Evolutionary conservation across 2,797 vertebrate species (phyloP).

Genomic region (Enteromius viviparus): DNA sequence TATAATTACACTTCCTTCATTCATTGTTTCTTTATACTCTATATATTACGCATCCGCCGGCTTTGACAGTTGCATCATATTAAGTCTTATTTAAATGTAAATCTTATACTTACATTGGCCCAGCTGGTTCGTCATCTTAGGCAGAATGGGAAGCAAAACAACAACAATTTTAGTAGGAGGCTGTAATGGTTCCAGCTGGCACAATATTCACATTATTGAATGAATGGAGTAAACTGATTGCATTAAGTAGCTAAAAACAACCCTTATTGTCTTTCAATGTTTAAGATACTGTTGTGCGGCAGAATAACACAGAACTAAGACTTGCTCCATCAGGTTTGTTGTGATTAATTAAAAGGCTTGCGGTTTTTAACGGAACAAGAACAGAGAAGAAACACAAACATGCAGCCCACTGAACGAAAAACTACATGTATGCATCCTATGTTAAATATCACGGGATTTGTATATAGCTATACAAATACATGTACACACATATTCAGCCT

Average conservation of each 20-base stretch:
- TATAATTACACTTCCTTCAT: neutral
- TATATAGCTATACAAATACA: neutral
- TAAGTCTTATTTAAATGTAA: slow-evolving; percentile 29
- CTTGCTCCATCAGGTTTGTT: neutral
- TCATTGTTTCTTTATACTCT: neutral
- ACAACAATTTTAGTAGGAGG: slow-evolving; percentile 56
- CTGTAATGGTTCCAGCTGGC: slow-evolving; percentile 32
- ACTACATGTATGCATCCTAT: neutral
- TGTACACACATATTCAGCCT: neutral
- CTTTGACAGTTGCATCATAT: slow-evolving; percentile 16
- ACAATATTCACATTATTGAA: slow-evolving; percentile 22
- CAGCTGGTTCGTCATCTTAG: slow-evolving; percentile 94
- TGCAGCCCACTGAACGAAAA: neutral
- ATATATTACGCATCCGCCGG: neutral
- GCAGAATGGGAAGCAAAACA: slow-evolving; percentile 71
- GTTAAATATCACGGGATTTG: neutral
- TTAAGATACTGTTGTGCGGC: slow-evolving; percentile 5
- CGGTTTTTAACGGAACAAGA: neutral
- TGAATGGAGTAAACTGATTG: neutral
- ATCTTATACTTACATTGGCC: slow-evolving; percentile 89
- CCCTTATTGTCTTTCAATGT: slow-evolving; percentile 13
- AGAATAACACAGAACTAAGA: slow-evolving; percentile 14
- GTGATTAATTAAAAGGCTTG: neutral
- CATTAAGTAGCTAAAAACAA: slow-evolving; percentile 9
- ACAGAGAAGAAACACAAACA: neutral